Evolutionary conservation across 2,888 invertebrate genomes (phyloP), one percentile per base, ranked within the genome.

Genomic region (Urechis unicinctus): DNA sequence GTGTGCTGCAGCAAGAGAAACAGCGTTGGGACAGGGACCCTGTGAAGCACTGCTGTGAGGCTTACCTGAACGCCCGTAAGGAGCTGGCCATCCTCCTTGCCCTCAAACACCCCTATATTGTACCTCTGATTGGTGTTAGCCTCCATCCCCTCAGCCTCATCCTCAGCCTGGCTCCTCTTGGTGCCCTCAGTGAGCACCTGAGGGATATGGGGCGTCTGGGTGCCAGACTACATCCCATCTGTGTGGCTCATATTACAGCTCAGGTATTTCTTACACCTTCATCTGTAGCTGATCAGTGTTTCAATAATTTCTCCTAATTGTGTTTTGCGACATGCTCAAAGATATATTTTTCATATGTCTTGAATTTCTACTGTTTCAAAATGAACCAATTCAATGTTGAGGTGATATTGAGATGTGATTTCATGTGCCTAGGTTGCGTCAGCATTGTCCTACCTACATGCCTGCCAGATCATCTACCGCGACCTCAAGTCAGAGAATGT

Each of bases 401-500:
- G 13, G 41, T 36, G 9, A 25, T 50, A 17, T 44, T 1, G n/a
- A 45, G 24, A 22, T 29, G n/a, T 21, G n/a, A 9, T 3, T 25
- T 24, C 48, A 52, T 44, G 13, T 36, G 9, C 25, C 13, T 24
- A 84, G 82, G 88, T 91, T 1, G 91, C 95, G 0, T 87, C 92
- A 68, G 96, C 97, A 1, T 83, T 97, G 25, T 94, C 94, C 78
- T 97, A 97, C 79, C 82, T 98, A 26, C 98, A 98, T 80, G 86
- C 89, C 9, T 85, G 88, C 58, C 86, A 89, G 61, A 92, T 98
- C 43, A 92, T 98, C 62, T 97, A 97, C 78, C 82, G 81, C 45
- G 92, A 93, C 77, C 81, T 93, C 13, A 90, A 98, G 82, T 91
- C 94, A 0, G 97, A 97, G 77, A 98, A 98, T 81, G 94, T 98